Evolutionary conservation across 2,888 invertebrate species (phyloP).

Genomic region (Alentia gelatinosa): DNA sequence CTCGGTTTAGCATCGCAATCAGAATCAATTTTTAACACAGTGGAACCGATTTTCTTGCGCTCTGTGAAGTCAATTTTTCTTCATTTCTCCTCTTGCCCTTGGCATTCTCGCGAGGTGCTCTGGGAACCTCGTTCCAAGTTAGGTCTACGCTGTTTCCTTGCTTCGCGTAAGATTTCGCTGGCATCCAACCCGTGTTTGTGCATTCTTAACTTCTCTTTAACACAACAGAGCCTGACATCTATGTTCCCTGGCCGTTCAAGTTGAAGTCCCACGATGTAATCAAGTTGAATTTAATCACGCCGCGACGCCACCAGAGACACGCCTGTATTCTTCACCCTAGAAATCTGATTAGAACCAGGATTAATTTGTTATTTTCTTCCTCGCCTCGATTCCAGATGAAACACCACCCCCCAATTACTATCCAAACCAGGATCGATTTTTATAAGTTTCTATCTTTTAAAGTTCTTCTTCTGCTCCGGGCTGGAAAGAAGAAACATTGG

Average conservation of each 20-base stretch:
- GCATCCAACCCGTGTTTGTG: not conserved
- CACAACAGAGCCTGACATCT: not conserved
- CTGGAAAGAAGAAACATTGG: not conserved
- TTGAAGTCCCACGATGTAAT: not conserved
- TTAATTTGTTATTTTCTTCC: constrained; percentile 1
- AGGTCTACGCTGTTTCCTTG: not conserved
- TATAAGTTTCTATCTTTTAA: not conserved
- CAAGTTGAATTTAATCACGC: constrained; percentile 9
- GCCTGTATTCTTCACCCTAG: not conserved
- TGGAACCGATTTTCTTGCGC: not conserved
- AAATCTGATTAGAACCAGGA: not conserved
- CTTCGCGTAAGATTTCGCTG: not conserved
- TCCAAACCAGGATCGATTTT: not conserved
- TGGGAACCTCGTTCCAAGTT: not conserved
- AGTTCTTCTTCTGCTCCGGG: not conserved
- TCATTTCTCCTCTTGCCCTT: not conserved
- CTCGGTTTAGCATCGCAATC: not conserved
- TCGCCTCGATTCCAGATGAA: not conserved
- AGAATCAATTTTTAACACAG: not conserved
- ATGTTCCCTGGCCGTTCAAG: constrained; percentile 4
- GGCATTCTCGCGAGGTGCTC: not conserved
- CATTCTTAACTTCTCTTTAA: not conserved
- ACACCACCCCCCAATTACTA: not conserved
- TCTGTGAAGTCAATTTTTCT: not conserved
- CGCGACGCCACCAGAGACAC: not conserved